Conservation (phyloP, 2,797 vertebrate species). For the Melanotaenia maccullochi region DNA sequence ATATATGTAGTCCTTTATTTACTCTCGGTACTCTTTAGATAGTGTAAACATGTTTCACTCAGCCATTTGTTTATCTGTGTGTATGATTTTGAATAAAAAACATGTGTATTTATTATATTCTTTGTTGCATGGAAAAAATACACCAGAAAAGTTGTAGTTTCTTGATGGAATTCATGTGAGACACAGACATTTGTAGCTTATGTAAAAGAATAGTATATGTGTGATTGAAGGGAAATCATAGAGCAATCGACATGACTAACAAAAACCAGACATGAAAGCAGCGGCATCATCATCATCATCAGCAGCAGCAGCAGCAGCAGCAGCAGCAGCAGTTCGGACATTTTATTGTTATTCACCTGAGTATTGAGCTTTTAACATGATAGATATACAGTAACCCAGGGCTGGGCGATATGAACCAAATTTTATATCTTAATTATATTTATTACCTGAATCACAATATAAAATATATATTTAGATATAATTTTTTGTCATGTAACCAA, state of each 20-base stretch:
- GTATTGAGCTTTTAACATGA: background rate
- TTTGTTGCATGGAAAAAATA: background rate
- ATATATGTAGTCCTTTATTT: constrained; percentile 23
- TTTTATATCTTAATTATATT: too few species aligned
- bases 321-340: background rate
- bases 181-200: background rate
- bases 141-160: background rate
- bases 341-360: background rate
- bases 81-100: constrained; percentile 20
- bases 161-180: too few species aligned
- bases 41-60: constrained; percentile 32
- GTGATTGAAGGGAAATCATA: background rate
- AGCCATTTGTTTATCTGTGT: constrained; percentile 27
- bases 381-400: background rate
- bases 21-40: constrained; percentile 11
- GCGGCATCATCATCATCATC: too few species aligned
- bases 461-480: too few species aligned
- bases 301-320: background rate
- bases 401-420: too few species aligned
- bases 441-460: too few species aligned
- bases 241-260: background rate
- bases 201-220: background rate
- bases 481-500: too few species aligned
- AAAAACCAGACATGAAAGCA: background rate
- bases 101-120: constrained; percentile 15